Conservation (phyloP, 2,888 invertebrate genomes). For the Neria commutata region DNA sequence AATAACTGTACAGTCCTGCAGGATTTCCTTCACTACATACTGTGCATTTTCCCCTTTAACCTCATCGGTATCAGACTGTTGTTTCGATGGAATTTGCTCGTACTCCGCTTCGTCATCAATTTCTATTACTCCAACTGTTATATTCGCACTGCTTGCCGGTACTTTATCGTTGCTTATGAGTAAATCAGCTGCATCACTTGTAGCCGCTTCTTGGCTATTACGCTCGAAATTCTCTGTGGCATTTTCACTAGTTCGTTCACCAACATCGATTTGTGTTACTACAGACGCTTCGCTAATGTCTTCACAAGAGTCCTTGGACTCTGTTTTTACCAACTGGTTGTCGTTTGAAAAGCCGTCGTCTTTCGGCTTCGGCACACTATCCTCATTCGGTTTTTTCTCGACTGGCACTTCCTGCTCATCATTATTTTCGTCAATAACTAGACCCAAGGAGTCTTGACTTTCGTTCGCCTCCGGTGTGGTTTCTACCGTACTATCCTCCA, state of each 20-base stretch:
- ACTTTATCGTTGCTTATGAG: neutral
- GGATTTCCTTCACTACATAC: neutral
- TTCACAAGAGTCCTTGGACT: neutral
- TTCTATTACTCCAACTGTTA: conserved; percentile 6
- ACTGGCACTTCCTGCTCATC: conserved; percentile 2
- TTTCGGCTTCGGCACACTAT: neutral
- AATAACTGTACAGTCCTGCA: conserved; percentile 26
- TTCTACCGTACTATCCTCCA: conserved; percentile 5
- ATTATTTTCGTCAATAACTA: conserved; percentile 33
- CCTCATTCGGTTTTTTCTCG: neutral
- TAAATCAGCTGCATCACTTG: neutral
- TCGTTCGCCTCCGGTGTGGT: conserved; percentile 19
- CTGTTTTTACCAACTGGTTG: conserved; percentile 3
- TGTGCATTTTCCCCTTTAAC: neutral
- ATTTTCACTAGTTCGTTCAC: neutral
- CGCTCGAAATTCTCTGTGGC: neutral
- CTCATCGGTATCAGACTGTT: neutral
- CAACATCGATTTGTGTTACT: neutral
- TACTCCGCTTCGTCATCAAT: conserved; percentile 12
- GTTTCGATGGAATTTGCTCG: neutral
- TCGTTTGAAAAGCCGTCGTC: neutral
- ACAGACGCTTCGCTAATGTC: neutral
- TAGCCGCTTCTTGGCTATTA: neutral
- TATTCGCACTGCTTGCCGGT: neutral
- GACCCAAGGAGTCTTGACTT: conserved; percentile 31